Evolutionary conservation across 1,140 invertebrate species (phyloP).

Genomic region (Lysiphlebus fabarum): DNA sequence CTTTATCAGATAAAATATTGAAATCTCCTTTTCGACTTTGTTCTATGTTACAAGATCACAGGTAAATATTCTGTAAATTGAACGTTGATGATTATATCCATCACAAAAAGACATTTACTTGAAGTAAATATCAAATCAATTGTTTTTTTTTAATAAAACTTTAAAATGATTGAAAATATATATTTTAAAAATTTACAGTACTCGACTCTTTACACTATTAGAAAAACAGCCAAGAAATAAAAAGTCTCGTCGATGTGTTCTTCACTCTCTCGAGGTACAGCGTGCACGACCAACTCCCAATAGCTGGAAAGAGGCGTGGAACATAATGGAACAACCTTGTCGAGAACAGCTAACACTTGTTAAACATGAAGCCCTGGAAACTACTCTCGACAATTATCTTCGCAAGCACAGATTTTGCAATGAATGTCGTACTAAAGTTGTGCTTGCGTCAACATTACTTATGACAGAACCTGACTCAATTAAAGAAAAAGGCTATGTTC

Average conservation of each 20-base stretch:
- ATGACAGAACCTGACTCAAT: slow-evolving; percentile 78
- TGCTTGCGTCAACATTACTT: slow-evolving; percentile 81
- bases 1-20: slow-evolving; percentile 73
- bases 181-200: slow-evolving; percentile 53
- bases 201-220: slow-evolving; percentile 71
- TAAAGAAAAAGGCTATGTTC: slow-evolving; percentile 86
- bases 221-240: slow-evolving; percentile 81
- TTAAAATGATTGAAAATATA: slow-evolving; percentile 9
- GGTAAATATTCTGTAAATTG: slow-evolving; percentile 55
- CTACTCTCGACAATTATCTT: slow-evolving; percentile 84
- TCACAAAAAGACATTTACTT: too few species aligned
- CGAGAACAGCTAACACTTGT: slow-evolving; percentile 82
- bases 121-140: neutral
- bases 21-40: slow-evolving; percentile 74
- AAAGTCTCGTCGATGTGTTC: slow-evolving; percentile 79
- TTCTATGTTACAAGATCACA: slow-evolving; percentile 81
- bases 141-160: neutral
- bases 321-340: slow-evolving; percentile 79
- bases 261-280: slow-evolving; percentile 86
- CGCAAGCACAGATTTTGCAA: slow-evolving; percentile 89
- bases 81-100: too few species aligned
- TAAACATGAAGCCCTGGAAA: slow-evolving; percentile 75
- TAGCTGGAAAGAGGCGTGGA: slow-evolving; percentile 81
- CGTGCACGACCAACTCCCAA: slow-evolving; percentile 67
- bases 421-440: slow-evolving; percentile 87